phyloP scores from a whole-genome alignment of 53 echinoderm and acorn worm genomes.

The Luidia sarsii region DNA sequence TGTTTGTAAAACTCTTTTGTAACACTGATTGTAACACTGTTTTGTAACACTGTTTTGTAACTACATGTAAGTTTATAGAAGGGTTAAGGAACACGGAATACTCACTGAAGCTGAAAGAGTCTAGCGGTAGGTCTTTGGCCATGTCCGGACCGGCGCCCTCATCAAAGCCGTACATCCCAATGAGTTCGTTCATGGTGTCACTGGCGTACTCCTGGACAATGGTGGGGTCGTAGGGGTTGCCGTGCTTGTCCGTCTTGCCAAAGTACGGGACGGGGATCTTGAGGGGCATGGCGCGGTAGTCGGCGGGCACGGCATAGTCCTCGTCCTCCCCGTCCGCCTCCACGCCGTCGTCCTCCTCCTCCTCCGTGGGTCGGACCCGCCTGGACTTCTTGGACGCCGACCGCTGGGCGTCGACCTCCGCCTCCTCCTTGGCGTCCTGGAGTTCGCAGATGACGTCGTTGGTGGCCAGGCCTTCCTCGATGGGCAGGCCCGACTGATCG shows the following conservation, averaged over 20 bases:
- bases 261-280: constrained; percentile 27
- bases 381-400: no score
- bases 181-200: constrained; percentile 93
- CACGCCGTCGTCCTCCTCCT: neutral
- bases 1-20: no score
- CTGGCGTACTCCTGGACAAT: constrained; percentile 92
- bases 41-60: no score
- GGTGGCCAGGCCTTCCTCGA: constrained; percentile 77
- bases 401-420: constrained; percentile 17
- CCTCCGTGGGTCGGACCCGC: neutral
- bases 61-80: no score
- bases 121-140: constrained; percentile 73
- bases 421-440: constrained; percentile 9
- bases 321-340: constrained; percentile 35
- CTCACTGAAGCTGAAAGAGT: constrained; percentile 73
- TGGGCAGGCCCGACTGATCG: constrained; percentile 70
- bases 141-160: constrained; percentile 67
- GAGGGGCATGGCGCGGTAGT: constrained; percentile 14
- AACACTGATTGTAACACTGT: no score
- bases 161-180: constrained; percentile 94
- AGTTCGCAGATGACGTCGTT: constrained; percentile 80
- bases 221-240: constrained; percentile 45
- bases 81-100: constrained; percentile 11
- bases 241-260: constrained; percentile 22
- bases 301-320: constrained; percentile 19